Conservation (phyloP, 2,888 invertebrate genomes). For the Sarcophaga caerulescens region DNA sequence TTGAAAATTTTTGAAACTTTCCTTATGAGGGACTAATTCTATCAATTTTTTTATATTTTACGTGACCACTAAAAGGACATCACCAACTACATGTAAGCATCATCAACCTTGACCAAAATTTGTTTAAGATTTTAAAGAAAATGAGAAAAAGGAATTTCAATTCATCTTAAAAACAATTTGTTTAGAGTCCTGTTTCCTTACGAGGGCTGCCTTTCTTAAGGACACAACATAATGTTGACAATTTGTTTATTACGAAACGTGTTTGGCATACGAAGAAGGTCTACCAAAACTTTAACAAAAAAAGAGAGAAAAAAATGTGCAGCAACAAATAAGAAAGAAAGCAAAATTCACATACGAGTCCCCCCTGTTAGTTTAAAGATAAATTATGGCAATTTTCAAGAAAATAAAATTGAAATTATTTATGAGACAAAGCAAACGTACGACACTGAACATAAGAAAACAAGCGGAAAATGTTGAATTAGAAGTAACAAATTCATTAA, state of each 20-base stretch:
- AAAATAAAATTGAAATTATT: slow-evolving; percentile 60
- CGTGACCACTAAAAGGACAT: slow-evolving; percentile 9
- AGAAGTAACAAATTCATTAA: slow-evolving; percentile 53
- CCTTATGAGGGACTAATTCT: not conserved
- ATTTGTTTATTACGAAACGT: slow-evolving; percentile 66
- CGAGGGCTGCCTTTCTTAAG: slow-evolving; percentile 29
- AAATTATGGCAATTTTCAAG: slow-evolving; percentile 58
- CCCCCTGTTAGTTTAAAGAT: slow-evolving; percentile 18
- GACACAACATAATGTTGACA: slow-evolving; percentile 65
- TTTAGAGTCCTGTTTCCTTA: slow-evolving; percentile 29
- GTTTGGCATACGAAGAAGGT: slow-evolving; percentile 50
- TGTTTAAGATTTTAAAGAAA: not conserved
- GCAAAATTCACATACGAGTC: not conserved
- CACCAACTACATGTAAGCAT: not conserved
- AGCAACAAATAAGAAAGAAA: not conserved
- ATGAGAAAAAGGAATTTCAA: slow-evolving; percentile 23
- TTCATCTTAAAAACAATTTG: slow-evolving; percentile 52
- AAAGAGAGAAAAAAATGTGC: not conserved
- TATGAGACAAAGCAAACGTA: slow-evolving; percentile 12
- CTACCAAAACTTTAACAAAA: not conserved
- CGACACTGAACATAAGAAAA: not conserved
- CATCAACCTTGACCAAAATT: slow-evolving; percentile 52
- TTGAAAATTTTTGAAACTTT: not conserved
- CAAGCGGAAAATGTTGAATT: not conserved
- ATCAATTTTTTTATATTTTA: not conserved